Conservation (phyloP, 2,888 invertebrate genomes). For the Nyleta sp. region DNA sequence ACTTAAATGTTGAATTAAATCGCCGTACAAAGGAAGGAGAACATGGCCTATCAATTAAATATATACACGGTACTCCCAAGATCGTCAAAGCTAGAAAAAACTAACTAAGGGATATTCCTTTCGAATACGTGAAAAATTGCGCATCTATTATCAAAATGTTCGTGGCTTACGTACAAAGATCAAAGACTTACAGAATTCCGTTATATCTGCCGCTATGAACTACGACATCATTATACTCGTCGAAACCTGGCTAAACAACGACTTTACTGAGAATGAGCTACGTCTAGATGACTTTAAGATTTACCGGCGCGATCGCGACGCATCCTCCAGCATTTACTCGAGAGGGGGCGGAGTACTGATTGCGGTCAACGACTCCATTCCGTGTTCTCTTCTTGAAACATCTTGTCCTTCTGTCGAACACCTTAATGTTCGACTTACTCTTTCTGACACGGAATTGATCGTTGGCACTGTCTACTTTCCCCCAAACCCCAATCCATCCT, state of each 20-base stretch:
- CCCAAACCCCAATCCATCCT: background rate
- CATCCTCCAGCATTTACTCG: background rate
- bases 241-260: constrained; percentile 14
- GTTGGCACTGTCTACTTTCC: constrained; percentile 23
- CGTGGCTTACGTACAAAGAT: constrained; percentile 9
- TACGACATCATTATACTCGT: constrained; percentile 4
- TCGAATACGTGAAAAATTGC: background rate
- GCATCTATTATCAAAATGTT: constrained; percentile 7
- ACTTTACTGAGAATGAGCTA: background rate
- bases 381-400: background rate
- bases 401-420: background rate
- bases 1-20: background rate
- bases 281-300: background rate
- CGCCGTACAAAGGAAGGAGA: background rate
- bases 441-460: background rate
- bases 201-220: background rate
- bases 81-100: constrained; percentile 12
- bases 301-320: background rate
- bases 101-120: constrained; percentile 6
- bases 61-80: background rate
- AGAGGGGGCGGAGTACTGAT: constrained; percentile 19
- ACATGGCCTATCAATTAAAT: background rate
- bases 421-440: background rate
- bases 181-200: background rate
- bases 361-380: background rate